phyloP scores from a whole-genome alignment of 2,797 vertebrate genomes.

The Astyanax mexicanus region DNA sequence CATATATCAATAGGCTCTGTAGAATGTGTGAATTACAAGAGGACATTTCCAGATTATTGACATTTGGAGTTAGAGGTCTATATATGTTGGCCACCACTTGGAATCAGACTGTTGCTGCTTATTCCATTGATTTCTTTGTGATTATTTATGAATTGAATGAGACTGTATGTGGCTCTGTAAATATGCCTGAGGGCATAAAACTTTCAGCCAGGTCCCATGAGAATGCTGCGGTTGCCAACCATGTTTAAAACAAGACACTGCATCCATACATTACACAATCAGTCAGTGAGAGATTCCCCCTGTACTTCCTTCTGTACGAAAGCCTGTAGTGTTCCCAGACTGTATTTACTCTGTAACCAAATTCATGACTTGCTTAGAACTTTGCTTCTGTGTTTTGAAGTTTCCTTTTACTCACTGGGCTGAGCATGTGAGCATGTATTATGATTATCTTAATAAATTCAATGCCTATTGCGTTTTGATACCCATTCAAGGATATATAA shows the following conservation, averaged over 20 bases:
- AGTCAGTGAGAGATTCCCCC: background rate
- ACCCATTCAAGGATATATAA: too few relatives aligned
- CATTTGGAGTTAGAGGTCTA: too few relatives aligned
- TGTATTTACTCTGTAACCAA: conserved; percentile 16
- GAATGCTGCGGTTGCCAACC: background rate
- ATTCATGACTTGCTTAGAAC: conserved; percentile 24
- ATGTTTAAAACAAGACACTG: background rate
- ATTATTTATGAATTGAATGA: background rate
- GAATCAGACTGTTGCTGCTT: too few relatives aligned
- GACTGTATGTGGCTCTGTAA: conserved; percentile 4
- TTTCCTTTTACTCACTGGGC: background rate
- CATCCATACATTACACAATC: conserved; percentile 5
- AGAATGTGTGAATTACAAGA: too few relatives aligned
- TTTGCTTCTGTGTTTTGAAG: background rate
- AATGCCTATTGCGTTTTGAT: too few relatives aligned
- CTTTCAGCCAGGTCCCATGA: background rate
- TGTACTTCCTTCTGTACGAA: background rate
- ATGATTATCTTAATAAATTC: too few relatives aligned
- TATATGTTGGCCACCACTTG: too few relatives aligned
- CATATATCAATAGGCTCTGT: too few relatives aligned
- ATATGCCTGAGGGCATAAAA: conserved; percentile 4
- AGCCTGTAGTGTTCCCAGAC: conserved; percentile 35
- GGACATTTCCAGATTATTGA: too few relatives aligned
- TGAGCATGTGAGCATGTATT: too few relatives aligned
- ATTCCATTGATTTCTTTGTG: background rate